Conservation (phyloP, 2,113 vertebrate species). For the Pithys albifrons region DNA sequence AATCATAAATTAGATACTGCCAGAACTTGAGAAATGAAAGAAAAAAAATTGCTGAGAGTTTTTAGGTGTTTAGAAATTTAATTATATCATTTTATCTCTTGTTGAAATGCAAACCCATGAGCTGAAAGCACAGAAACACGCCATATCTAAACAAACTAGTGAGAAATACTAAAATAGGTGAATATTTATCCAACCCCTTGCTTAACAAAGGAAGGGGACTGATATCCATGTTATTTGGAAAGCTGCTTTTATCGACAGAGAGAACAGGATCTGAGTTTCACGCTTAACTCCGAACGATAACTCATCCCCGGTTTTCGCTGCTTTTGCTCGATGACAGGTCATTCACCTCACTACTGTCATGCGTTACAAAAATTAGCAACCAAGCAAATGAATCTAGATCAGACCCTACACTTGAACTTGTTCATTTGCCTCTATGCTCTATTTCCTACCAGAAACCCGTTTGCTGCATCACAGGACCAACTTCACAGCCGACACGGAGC, state of each 20-base stretch:
- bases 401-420: constrained; percentile 2
- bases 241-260: not conserved
- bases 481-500: constrained; percentile 44
- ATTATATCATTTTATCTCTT: not conserved
- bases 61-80: constrained; percentile 41
- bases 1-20: constrained; percentile 27
- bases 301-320: constrained; percentile 22
- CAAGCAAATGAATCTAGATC: constrained; percentile 47
- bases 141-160: not conserved
- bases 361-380: constrained; percentile 53
- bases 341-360: constrained; percentile 56
- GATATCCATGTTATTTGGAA: not conserved
- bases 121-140: not conserved
- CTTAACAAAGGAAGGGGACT: not conserved
- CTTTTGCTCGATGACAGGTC: constrained; percentile 43
- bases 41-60: not conserved
- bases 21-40: constrained; percentile 23
- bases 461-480: constrained; percentile 10
- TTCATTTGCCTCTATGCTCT: constrained; percentile 5
- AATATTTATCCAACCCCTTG: constrained; percentile 12
- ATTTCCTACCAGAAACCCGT: not conserved
- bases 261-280: constrained; percentile 44
- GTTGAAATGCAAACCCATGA: not conserved
- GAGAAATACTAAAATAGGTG: constrained; percentile 21
- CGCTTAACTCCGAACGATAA: constrained; percentile 37